A percentile compares a stretch with the other conserved stretches of the same genome.
Evolutionary conservation across 2,113 vertebrate species (phyloP).

Genomic region (Pithys albifrons): DNA sequence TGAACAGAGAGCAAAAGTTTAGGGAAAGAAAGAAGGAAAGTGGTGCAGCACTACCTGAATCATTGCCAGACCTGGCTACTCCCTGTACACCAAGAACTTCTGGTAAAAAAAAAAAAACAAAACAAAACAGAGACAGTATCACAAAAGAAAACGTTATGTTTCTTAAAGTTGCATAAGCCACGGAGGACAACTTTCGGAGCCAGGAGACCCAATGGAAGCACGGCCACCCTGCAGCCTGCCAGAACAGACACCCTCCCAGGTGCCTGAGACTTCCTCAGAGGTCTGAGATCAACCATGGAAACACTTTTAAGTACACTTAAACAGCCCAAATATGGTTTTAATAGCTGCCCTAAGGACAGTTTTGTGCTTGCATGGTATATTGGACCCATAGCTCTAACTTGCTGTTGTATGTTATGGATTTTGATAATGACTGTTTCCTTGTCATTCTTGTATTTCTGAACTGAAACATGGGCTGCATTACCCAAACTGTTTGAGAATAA

Average conservation of each 20-base stretch:
- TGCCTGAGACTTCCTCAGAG: rapidly evolving
- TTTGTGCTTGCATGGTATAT: not conserved
- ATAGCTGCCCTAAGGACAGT: not conserved
- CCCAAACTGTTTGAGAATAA: not conserved
- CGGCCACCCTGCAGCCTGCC: not conserved
- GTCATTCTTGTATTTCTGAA: not conserved
- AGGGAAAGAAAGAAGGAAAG: not conserved
- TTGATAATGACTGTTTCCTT: not conserved
- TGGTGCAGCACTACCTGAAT: not conserved
- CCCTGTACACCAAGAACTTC: not conserved
- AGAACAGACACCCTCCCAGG: not conserved
- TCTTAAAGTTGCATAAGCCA: not conserved
- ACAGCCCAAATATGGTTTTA: not conserved
- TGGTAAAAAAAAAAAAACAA: not conserved
- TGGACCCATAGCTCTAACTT: not conserved
- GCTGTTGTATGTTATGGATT: not conserved
- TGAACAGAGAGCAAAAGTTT: not conserved
- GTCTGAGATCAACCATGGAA: not conserved
- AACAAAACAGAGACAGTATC: rapidly evolving
- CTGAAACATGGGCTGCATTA: not conserved
- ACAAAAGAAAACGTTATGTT: rapidly evolving
- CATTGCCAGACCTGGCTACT: not conserved
- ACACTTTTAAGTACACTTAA: not conserved
- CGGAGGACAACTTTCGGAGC: not conserved
- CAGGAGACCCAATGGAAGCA: not conserved